Conservation (phyloP, 2,797 vertebrate species). For the Rhinella marina region DNA sequence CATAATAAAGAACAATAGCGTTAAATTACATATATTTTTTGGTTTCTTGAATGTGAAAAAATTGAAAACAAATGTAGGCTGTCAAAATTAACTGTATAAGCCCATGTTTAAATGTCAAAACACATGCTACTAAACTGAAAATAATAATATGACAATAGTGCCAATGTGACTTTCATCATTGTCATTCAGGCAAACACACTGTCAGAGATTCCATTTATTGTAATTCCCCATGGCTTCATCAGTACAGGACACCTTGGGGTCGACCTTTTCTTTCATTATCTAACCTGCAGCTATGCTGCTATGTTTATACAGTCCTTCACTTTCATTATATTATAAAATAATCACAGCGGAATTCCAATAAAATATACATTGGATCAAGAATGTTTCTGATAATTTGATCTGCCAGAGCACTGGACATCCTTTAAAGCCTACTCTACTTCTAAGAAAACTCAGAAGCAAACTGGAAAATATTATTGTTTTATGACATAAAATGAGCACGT, state of each 20-base stretch:
- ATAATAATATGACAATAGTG: conserved; percentile 12
- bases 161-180: conserved; percentile 34
- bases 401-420: too few relatives aligned
- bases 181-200: conserved; percentile 28
- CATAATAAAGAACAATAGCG: too few relatives aligned
- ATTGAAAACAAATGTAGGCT: too few relatives aligned
- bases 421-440: not conserved
- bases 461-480: not conserved
- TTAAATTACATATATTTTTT: too few relatives aligned
- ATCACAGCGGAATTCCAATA: not conserved
- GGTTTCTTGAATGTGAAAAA: too few relatives aligned
- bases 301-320: not conserved
- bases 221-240: conserved; percentile 25
- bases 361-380: not conserved
- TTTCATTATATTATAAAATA: conserved; percentile 29
- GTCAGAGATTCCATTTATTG: conserved; percentile 41
- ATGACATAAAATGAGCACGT: not conserved
- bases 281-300: conserved; percentile 13
- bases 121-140: conserved; percentile 34
- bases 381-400: not conserved
- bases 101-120: not conserved
- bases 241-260: conserved; percentile 25
- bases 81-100: conserved; percentile 2
- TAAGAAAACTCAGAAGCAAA: not conserved
- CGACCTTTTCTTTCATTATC: conserved; percentile 30